Conservation (phyloP, 2,797 vertebrate genomes). For the Chaetophractus vellerosus region DNA sequence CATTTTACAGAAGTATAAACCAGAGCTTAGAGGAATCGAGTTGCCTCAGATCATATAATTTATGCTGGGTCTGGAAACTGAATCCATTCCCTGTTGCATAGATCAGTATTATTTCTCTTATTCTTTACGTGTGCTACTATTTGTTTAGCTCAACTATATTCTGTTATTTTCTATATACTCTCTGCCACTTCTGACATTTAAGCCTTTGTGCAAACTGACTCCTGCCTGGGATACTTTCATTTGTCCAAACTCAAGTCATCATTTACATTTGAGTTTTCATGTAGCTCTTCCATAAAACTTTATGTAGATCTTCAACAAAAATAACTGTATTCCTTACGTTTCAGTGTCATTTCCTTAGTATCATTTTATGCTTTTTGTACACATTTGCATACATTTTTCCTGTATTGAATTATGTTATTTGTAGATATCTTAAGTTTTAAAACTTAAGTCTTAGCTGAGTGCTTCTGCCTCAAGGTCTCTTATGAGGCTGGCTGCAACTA, state of each 20-base stretch:
- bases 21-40: background rate
- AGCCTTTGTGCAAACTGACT: background rate
- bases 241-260: background rate
- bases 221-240: background rate
- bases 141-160: background rate
- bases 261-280: background rate
- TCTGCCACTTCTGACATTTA: background rate
- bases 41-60: background rate
- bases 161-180: background rate
- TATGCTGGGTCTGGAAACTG: background rate
- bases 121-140: background rate
- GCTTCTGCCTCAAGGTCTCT: background rate
- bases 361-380: background rate
- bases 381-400: background rate
- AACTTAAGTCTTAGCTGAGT: background rate
- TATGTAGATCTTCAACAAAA: background rate
- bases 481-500: background rate
- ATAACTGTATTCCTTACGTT: background rate
- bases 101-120: background rate
- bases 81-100: background rate
- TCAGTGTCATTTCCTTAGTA: background rate
- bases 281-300: background rate
- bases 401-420: background rate
- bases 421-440: background rate
- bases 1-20: slow-evolving; percentile 22